Evolutionary conservation across 2,113 vertebrate species (phyloP).

Genomic region (Prunella fulvescens): DNA sequence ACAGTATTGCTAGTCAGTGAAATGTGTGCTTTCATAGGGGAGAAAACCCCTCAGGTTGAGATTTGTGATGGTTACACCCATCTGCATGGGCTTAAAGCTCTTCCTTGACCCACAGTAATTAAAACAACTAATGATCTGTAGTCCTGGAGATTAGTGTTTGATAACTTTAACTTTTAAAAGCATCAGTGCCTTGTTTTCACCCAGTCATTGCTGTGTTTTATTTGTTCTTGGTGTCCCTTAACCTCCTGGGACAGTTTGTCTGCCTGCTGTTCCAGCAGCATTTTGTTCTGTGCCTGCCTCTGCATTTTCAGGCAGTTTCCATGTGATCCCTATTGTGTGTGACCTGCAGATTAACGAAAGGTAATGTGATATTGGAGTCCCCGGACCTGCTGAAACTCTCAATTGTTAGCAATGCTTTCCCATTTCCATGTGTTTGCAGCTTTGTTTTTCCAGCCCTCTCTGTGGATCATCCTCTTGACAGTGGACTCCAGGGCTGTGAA

Average conservation of each 20-base stretch:
- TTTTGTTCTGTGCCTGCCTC: background rate
- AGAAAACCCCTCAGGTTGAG: background rate
- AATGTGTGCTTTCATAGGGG: rapidly evolving
- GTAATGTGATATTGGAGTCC: background rate
- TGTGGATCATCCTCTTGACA: background rate
- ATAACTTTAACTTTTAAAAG: background rate
- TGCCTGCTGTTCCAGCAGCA: background rate
- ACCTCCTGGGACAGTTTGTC: background rate
- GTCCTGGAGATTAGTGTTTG: background rate
- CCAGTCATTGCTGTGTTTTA: background rate
- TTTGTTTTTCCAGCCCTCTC: background rate
- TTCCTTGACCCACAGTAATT: background rate
- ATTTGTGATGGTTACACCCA: background rate
- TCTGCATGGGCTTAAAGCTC: background rate
- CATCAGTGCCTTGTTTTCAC: background rate
- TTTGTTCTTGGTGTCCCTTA: background rate
- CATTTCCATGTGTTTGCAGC: background rate
- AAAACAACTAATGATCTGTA: background rate
- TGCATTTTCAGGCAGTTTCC: background rate
- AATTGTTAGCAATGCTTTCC: background rate
- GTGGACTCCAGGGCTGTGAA: background rate
- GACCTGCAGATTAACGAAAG: background rate
- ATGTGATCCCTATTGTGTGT: background rate
- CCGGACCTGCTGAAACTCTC: background rate
- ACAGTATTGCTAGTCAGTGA: background rate